Evolutionary conservation across 1,140 invertebrate genomes (phyloP), one percentile per base, ranked within the genome.

Genomic region (Drosophila orena): DNA sequence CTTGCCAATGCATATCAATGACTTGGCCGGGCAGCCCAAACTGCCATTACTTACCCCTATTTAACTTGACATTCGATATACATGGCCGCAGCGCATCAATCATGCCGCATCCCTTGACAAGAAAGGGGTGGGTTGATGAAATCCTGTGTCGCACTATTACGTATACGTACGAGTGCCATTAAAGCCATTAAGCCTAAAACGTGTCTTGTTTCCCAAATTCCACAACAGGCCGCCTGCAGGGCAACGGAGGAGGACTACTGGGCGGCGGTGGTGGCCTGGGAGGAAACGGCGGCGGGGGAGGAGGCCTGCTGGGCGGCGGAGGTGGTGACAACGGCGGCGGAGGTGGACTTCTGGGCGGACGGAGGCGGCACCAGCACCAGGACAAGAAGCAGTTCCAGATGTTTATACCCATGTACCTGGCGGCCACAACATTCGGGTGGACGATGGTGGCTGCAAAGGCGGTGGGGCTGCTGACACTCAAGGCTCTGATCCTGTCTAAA

Each of bases 401-500:
- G 60, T 92, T 95, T 20, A 91, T 95, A 24, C 95, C 95, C 17
- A 92, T 95, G 76, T 84, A 95, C 24, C 92, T 95, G 69, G 95
- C 95, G 17, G 94, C 95, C 85, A 95, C 95, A 66, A 93, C 94
- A 1, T 93, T 94, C 2, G 94, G 94, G 14, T 93, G 94, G 50
- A 93, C 93, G 14, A 93, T 95, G 60, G 93, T 95, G 27, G 93
- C 93, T 0, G 88, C 95, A 49, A 93, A 93, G 34, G 92, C 94
- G 27, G 93, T 95, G 34, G 93, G 94, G 2, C 73, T 94, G 1
- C 91, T 95, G 0, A 94, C 94, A 0, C 71, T 95, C 3, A 95
- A 95, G 83, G 94, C 95, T 0, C 93, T 95, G 60, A 80, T 94
- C 15, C 92, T 95, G 2, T 95, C 94, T 27, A 95, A 95, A 81